Base-by-base conservation (phyloP, 2,888 invertebrate species). In the Neoscelio sp. region DNA sequence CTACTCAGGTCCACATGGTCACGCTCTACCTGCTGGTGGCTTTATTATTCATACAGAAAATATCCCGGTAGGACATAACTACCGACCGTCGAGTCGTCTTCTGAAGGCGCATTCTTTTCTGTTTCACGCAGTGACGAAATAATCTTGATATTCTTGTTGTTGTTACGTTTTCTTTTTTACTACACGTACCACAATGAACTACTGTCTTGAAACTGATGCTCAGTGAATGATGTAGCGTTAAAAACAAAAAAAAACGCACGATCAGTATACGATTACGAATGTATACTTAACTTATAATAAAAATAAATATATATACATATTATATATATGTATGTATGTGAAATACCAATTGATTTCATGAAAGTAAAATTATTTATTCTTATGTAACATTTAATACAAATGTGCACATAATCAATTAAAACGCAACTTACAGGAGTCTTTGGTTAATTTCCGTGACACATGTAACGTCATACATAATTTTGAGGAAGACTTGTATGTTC, bases 1-100 rank as follows among this genome's bases (percentile, higher is more conserved):
- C 93, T 82, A 92, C 94, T 44, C 78, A 71, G 40, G 64, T 78
- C 26, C 70, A 60, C 56, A 62, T 33, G 13, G 38, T 64, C 40
- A 76, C 68, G 13, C 52, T 80, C 5, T 56, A 67, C 30, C 76
- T 74, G n/a, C 28, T 80, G 3, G 6, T 54, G 26, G 73, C 46
- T 12, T 44, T 74, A n/a, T 54, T 76, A 13, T 13, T 78, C 30
- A 48, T 80, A 17, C 68, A 73, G 6, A 68, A 60, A 18, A 50
- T 70, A 60, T 46, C 68, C 28, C 78, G 78, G 80, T 82, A 78
- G 79, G 76, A 26, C 56, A 50, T 40, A 58, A 18, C 12, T 23
- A 12, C 20, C 2, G 5, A 48, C 33, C 46, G 46, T 68, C 30
- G 46, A 38, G 13, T 5, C 7, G 40, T 15, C 26, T n/a, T 13